Conservation (phyloP, 35 echinoderm and acorn worm genomes). For the Patiria miniata region DNA sequence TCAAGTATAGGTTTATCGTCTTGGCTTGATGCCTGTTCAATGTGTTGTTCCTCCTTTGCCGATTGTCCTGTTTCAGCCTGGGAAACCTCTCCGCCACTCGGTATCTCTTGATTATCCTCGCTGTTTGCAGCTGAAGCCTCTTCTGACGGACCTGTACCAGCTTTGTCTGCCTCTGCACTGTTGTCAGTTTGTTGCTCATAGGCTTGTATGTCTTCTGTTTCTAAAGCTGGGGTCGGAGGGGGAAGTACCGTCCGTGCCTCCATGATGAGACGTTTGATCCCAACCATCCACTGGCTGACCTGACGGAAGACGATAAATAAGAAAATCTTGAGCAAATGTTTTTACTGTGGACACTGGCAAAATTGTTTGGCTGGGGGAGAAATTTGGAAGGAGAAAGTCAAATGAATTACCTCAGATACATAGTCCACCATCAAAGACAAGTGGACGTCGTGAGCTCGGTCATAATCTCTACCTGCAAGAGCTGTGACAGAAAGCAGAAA, state of each 20-base stretch:
- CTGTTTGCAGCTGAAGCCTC: too few species aligned
- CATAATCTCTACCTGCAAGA: constrained; percentile 23
- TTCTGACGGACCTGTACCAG: too few species aligned
- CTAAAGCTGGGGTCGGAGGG: neutral
- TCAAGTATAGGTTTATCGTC: too few species aligned
- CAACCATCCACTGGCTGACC: constrained; percentile 59
- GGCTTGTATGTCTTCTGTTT: neutral
- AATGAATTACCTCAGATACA: constrained; percentile 33
- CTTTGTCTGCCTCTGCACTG: too few species aligned
- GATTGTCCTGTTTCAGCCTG: too few species aligned
- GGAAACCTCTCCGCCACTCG: too few species aligned
- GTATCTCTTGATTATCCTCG: too few species aligned
- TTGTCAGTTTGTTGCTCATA: too few species aligned
- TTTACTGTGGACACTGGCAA: neutral
- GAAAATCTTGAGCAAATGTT: neutral
- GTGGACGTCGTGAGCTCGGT: constrained; percentile 42
- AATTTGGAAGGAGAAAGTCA: neutral
- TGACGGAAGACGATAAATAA: neutral
- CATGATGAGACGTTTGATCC: constrained; percentile 34
- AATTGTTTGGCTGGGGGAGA: neutral
- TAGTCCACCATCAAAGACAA: constrained; percentile 44
- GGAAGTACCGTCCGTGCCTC: constrained; percentile 37
- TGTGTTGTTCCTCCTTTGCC: too few species aligned
- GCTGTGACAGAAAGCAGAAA: constrained; percentile 19
- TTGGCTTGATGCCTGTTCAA: too few species aligned